Percentiles rank a stretch among this genome's conserved stretches.
Conservation (phyloP, 2,888 invertebrate genomes). For the Noctua fimbriata region DNA sequence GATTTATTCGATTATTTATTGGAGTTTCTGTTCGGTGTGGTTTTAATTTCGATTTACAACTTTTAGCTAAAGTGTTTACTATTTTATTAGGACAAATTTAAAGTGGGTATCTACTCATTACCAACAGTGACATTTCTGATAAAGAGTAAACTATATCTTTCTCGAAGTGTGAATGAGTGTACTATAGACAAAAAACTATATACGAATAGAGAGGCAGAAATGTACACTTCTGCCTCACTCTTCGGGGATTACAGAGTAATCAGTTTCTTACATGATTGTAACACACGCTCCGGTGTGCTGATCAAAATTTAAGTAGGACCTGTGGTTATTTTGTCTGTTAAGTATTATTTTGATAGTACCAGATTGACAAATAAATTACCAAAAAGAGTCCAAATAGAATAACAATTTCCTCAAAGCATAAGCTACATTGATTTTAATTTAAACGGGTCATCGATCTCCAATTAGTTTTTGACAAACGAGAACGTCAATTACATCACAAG, state of each 20-base stretch:
- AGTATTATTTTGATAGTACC: background rate
- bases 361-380: background rate
- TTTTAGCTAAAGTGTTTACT: background rate
- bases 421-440: slow-evolving; percentile 31
- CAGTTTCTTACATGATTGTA: background rate
- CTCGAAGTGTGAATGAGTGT: background rate
- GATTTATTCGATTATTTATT: slow-evolving; percentile 59
- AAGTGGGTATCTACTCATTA: background rate
- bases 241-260: background rate
- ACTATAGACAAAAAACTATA: background rate
- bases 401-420: background rate
- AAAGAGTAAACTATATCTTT: background rate
- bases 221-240: background rate
- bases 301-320: background rate
- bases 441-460: slow-evolving; percentile 46
- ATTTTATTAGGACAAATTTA: background rate
- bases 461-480: slow-evolving; percentile 53
- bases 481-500: slow-evolving; percentile 57
- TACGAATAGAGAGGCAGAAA: background rate
- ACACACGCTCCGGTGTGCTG: background rate
- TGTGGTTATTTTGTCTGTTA: background rate
- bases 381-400: slow-evolving; percentile 19
- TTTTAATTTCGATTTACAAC: slow-evolving; percentile 34
- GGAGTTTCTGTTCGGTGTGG: slow-evolving; percentile 13
- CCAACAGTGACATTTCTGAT: background rate